Evolutionary conservation across 2,888 invertebrate genomes (phyloP), one percentile per base, ranked within the genome.

Genomic region (Euproctis similis): DNA sequence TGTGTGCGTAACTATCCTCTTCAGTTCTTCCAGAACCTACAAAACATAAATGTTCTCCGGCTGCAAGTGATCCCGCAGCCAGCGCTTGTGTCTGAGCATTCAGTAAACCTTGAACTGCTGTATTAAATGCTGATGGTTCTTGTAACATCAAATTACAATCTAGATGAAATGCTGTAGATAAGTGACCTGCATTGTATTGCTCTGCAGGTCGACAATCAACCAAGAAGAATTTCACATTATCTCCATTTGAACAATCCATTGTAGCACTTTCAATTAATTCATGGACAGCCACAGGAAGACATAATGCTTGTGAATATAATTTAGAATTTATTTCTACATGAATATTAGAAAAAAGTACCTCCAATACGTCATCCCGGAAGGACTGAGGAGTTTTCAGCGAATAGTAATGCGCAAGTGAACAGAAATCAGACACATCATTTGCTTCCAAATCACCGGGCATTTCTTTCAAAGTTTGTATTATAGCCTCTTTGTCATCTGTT

Each of bases 141-240:
- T 97, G 96, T 33, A 99, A 86, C 96, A 98, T 96, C 58, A 99
- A 86, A 75, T 96, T 95, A 58, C 97, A 97, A 73, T 99, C 98
- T 40, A 99, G 87, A 78, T 98, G 98, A 84, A 98, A 99, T 30
- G 98, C 98, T 28, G 97, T 98, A 1, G 96, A 93, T 44, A 99
- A 87, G 82, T 98, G 98, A 0, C 98, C 98, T 30, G 93, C 92
- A 81, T 98, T 98, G 66, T 98, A 99, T 62, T 98, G 97, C 45
- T 97, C 96, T 7, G 96, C 91, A 5, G 98, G 97, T 42, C 99
- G 89, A 70, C 98, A 98, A 74, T 99, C 99, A 5, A 99, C 97
- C 41, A 98, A 86, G 74, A 98, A 98, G 74, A 97, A 99, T 52
- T 94, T 88, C 0, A 94, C 91, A 39, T 78, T 86, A 50, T 92